Evolutionary conservation across 2,797 vertebrate genomes (phyloP), one percentile per base, ranked within the genome.

Genomic region (Momotus momota): DNA sequence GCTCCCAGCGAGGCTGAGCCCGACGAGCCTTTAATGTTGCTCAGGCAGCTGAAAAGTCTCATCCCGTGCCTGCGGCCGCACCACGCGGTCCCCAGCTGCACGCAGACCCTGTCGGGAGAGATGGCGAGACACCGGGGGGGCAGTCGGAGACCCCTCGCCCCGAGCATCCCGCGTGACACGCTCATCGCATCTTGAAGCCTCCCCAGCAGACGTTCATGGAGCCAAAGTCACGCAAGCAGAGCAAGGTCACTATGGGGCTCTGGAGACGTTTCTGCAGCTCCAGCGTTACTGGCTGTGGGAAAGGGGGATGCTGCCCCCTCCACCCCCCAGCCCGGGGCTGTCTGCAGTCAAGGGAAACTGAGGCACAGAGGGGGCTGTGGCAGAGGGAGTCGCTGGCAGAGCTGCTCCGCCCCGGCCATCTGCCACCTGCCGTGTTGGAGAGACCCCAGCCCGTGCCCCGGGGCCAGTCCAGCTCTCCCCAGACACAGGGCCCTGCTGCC

Each of bases 151-250:
- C 75, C 54, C 25, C 27, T 18, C 4, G 22, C 54, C 81, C 49
- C 1, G 0, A 45, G 86, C 86, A 49, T 17, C 86, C 33, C 1
- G 3, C 7, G 0, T 9, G 48, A 38, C 29, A 8, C 1, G 0
- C 12, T 33, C n/a, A 7, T 5, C 1, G 0, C 35, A 4, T 11
- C 71, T 2, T 10, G 7, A 58, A 80, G 15, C 54, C 25, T 14
- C 81, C 18, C 19, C 23, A 15, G 72, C 78, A 48, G 12, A 6
- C 0, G 2, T 35, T 46, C 0, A 1, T 19, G 0, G 7, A 70
- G 54, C 18, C 46, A 27, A 31, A 82, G 94, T 62, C 88, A 92
- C 12, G 5, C 57, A 14, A 62, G 57, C 2, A 3, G n/a, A 46
- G 57, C 82, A 43, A 86, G 86, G 89, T 78, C 80, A 86, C 21